Percentiles rank a stretch among this genome's conserved stretches.
Evolutionary conservation across 2,113 vertebrate genomes (phyloP).

Genomic region (Orthochromis indermauri): DNA sequence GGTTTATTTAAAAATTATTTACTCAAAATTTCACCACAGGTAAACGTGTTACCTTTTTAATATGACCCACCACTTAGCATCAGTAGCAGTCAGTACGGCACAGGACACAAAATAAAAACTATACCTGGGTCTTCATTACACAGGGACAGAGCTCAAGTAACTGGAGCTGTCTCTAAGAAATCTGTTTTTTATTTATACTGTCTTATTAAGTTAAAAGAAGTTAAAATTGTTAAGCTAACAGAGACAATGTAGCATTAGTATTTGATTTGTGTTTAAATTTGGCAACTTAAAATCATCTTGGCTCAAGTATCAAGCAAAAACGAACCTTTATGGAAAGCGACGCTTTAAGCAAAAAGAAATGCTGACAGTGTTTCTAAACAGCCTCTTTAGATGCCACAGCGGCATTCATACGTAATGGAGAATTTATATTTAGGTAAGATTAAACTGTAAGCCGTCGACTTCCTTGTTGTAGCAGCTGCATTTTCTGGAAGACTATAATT

Average conservation of each 20-base stretch:
- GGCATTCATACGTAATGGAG: neutral
- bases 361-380: neutral
- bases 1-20: neutral
- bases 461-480: neutral
- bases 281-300: fast-evolving
- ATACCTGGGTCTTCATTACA: neutral
- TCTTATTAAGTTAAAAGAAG: neutral
- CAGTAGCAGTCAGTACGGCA: neutral
- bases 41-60: neutral
- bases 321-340: neutral
- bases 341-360: neutral
- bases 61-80: neutral
- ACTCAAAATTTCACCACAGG: neutral
- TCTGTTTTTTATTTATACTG: neutral
- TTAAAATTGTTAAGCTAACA: neutral
- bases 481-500: neutral
- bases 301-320: neutral
- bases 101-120: neutral
- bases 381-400: neutral
- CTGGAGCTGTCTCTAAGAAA: neutral
- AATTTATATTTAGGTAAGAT: neutral
- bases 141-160: neutral
- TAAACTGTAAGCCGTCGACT: neutral
- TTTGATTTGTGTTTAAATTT: neutral
- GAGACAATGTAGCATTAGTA: neutral